Percentiles rank a stretch among this genome's conserved stretches.
Evolutionary conservation across 2,797 vertebrate species (phyloP).

Genomic region (Aythya fuligula): DNA sequence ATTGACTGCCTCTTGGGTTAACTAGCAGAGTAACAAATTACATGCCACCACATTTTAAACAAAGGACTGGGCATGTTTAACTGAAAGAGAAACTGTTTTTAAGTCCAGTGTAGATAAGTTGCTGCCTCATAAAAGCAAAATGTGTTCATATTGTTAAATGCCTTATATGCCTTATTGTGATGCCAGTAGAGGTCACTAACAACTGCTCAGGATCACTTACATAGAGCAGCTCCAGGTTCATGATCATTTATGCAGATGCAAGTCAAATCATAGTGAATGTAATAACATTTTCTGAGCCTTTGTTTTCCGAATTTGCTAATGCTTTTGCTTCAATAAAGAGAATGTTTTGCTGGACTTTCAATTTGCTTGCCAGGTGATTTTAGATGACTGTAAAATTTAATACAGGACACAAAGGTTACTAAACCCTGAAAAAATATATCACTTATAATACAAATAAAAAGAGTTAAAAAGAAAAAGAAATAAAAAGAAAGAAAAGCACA

Average conservation of each 20-base stretch:
- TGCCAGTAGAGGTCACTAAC: not conserved
- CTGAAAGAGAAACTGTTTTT: not conserved
- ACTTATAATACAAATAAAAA: not conserved
- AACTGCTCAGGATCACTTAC: not conserved
- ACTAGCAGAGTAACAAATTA: constrained; percentile 15
- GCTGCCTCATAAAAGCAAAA: not conserved
- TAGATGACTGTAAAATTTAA: not conserved
- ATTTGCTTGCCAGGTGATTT: not conserved
- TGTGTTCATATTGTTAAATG: not conserved
- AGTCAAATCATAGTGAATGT: not conserved
- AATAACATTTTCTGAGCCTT: not conserved
- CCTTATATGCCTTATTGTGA: not conserved
- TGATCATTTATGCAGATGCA: not conserved
- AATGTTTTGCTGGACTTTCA: not conserved
- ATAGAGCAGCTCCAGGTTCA: not conserved
- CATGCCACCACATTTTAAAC: constrained; percentile 1
- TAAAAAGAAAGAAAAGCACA: not conserved
- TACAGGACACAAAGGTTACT: not conserved
- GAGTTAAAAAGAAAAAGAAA: no score
- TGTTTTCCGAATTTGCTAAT: not conserved
- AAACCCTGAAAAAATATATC: not conserved
- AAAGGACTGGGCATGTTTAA: constrained; percentile 14
- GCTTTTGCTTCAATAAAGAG: not conserved
- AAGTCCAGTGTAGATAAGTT: not conserved
- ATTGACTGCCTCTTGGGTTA: constrained; percentile 43